Percentiles rank a stretch among this genome's conserved stretches.
These are phyloP conservation scores for Lamellibrachia satsuma DNA, from an alignment of 2,888 invertebrate species.

Conservation along the genomic window DNA sequence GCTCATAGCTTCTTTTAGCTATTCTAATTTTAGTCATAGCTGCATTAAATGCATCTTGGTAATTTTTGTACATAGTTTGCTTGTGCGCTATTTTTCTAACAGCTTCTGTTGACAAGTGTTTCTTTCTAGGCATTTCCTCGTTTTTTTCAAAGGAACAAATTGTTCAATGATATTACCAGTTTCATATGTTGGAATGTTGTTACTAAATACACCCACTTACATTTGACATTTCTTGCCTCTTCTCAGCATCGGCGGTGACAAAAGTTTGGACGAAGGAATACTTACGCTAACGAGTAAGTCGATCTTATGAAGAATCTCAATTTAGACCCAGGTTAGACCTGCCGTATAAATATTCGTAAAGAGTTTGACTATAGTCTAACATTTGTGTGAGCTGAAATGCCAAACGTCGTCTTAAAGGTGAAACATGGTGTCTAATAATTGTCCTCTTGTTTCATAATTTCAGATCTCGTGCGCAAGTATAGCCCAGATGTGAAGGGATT, in stretches of 20 bases:
- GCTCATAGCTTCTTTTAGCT: too few species aligned
- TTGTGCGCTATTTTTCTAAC: too few species aligned
- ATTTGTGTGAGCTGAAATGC: not conserved
- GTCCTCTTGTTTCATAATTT: not conserved
- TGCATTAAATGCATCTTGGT: too few species aligned
- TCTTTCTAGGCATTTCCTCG: too few species aligned
- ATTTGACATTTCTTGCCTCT: not conserved
- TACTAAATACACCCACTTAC: not conserved
- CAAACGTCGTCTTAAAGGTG: not conserved
- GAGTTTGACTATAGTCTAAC: not conserved
- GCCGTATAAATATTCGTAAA: not conserved
- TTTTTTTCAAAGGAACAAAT: too few species aligned
- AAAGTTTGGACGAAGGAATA: conserved; percentile 24
- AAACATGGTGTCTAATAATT: not conserved
- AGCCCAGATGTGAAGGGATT: conserved; percentile 41
- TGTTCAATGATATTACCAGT: too few species aligned
- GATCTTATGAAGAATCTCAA: not conserved
- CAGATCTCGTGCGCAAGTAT: conserved; percentile 39
- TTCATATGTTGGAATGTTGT: not conserved
- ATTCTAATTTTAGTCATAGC: too few species aligned
- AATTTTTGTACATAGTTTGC: too few species aligned
- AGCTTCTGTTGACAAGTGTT: too few species aligned
- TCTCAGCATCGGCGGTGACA: conserved; percentile 30
- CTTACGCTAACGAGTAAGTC: conserved; percentile 31
- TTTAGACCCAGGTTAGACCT: not conserved